Evolutionary conservation across 2,888 invertebrate genomes (phyloP), one percentile per base, ranked within the genome.

Genomic region (Hydrotaea cyrtoneurina): DNA sequence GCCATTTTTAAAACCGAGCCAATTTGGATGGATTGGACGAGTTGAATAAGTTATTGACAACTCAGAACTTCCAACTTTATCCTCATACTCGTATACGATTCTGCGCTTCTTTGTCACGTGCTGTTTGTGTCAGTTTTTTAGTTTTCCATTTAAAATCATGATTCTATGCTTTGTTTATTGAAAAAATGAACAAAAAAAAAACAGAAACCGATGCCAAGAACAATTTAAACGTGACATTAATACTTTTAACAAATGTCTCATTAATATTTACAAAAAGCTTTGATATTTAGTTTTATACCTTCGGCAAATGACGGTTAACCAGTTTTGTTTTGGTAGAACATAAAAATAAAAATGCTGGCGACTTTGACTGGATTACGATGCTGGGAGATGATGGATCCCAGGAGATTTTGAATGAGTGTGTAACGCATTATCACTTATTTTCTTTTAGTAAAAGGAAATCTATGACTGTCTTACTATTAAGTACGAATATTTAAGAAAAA

Each of bases 61-160:
- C n/a, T n/a, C n/a, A 57, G 10, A 39, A 39, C 39, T 11, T 39
- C 10, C 7, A 39, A 39, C 1, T 8, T 39, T 39, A 13, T 39
- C 39, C 39, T 39, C 39, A n/a, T n/a, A 10, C 13, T 11, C 10
- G 10, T 39, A 8, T 39, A 39, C 13, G 57, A 78, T 75, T 84
- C 71, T 78, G 64, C 78, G 73, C 72, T 69, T 46, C 78, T 76
- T 73, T 76, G 81, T 84, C 84, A 81, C 84, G 84, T 84, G 84
- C 84, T 81, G 39, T 66, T 43, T 78, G n/a, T 50, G 80, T 83
- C 77, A 66, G 57, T 72, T 74, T 69, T 10, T n/a, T n/a, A n/a
- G 55, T 55, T 23, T 55, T 55, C 23, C n/a, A 55, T 21, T 55
- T 21, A 7, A n/a, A 55, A 55, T 55, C 55, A 55, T 21, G 21